Evolutionary conservation across 2,113 vertebrate species (phyloP).

Genomic region (Cariama cristata): DNA sequence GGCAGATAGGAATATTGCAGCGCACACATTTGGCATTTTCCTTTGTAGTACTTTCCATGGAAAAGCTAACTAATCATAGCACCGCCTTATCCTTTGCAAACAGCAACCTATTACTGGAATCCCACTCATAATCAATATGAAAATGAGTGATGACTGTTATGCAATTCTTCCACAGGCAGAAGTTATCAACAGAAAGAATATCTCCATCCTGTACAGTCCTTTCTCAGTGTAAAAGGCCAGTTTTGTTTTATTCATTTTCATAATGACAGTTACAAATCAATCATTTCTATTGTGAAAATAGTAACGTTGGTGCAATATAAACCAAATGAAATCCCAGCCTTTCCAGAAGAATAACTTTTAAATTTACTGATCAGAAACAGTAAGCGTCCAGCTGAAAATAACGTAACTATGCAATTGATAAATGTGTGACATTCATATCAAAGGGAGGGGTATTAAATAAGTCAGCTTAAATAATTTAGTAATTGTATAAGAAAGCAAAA

Average conservation of each 20-base stretch:
- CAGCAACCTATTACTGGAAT: slow-evolving; percentile 70
- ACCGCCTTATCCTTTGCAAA: slow-evolving; percentile 71
- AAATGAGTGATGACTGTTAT: slow-evolving; percentile 68
- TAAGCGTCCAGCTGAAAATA: background rate
- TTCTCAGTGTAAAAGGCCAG: slow-evolving; percentile 52
- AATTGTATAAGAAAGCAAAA: background rate
- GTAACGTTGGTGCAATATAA: background rate
- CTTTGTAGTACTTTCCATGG: slow-evolving; percentile 67
- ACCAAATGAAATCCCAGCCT: slow-evolving; percentile 37
- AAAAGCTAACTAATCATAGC: slow-evolving; percentile 77
- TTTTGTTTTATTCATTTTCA: slow-evolving; percentile 56
- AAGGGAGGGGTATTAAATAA: background rate
- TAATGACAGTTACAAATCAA: slow-evolving; percentile 66
- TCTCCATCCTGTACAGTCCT: slow-evolving; percentile 48
- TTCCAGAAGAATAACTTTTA: slow-evolving; percentile 4
- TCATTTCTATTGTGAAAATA: slow-evolving; percentile 57
- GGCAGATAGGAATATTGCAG: slow-evolving; percentile 31
- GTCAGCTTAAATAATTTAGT: background rate
- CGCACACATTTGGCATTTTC: slow-evolving; percentile 57
- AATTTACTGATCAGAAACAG: background rate
- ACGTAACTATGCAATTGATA: background rate
- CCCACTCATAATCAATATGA: slow-evolving; percentile 66
- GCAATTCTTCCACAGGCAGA: slow-evolving; percentile 57
- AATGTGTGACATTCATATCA: background rate
- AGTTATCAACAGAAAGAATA: slow-evolving; percentile 68